Evolutionary conservation across 2,113 vertebrate species (phyloP).

Genomic region (Pygoscelis antarcticus): DNA sequence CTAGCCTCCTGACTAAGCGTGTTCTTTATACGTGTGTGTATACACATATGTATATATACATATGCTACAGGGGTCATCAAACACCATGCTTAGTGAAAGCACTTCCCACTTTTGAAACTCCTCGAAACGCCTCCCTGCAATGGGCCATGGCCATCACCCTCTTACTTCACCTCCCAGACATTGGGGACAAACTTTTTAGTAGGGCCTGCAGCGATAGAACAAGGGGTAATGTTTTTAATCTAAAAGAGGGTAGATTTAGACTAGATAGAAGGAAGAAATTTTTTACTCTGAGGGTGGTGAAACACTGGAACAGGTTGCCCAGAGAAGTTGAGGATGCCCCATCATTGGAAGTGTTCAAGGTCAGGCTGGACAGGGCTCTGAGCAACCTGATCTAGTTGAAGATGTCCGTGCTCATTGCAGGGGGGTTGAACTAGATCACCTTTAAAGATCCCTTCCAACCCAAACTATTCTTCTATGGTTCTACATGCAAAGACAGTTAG

Average conservation of each 20-base stretch:
- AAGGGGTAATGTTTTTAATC: background rate
- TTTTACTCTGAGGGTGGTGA: background rate
- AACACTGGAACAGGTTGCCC: background rate
- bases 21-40: background rate
- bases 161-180: background rate
- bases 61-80: background rate
- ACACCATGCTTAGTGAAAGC: background rate
- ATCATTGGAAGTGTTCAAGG: rapidly evolving
- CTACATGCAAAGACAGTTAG: background rate
- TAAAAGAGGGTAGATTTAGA: background rate
- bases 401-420: background rate
- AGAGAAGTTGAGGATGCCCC: background rate
- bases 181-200: background rate
- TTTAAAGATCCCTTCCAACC: background rate
- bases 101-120: background rate
- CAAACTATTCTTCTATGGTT: background rate
- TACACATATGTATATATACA: no score
- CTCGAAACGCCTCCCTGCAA: rapidly evolving
- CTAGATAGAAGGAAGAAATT: background rate
- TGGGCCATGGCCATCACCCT: background rate
- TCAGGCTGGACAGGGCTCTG: background rate
- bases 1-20: background rate
- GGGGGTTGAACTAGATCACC: rapidly evolving
- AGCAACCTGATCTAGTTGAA: background rate
- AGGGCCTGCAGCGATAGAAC: background rate